phyloP scores from a whole-genome alignment of 2,888 invertebrate species.

The Alsophila aescularia region DNA sequence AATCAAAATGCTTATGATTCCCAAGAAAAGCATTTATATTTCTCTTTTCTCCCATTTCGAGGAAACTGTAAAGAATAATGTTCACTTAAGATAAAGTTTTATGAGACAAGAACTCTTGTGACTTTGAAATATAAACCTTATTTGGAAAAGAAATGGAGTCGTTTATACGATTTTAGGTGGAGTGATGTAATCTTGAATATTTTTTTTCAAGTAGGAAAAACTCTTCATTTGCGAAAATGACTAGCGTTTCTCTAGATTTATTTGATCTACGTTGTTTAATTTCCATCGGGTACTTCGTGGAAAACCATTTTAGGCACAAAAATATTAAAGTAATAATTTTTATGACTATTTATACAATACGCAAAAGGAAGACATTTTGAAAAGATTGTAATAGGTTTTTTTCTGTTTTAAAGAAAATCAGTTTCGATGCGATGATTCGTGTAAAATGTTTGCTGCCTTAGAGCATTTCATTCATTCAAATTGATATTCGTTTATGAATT shows the following conservation, averaged over 20 bases:
- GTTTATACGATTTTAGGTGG: not conserved
- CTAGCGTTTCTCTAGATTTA: slow-evolving; percentile 6
- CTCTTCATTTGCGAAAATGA: slow-evolving; percentile 3
- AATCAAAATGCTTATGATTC: not conserved
- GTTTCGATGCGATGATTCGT: no score
- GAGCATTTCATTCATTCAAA: no score
- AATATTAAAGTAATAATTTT: not conserved
- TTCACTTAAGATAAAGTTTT: slow-evolving; percentile 25
- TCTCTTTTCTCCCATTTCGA: slow-evolving; percentile 4
- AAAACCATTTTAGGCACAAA: not conserved
- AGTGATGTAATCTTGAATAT: not conserved
- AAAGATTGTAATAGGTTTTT: no score
- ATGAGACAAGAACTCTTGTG: not conserved
- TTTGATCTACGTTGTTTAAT: slow-evolving; percentile 13
- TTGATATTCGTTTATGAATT: no score
- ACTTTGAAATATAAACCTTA: not conserved
- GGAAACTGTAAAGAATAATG: slow-evolving; percentile 22
- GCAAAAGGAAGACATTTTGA: no score
- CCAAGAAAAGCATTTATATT: slow-evolving; percentile 3
- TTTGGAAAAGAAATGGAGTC: not conserved
- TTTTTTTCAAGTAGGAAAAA: slow-evolving; percentile 1
- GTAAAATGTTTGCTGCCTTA: no score
- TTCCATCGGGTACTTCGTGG: slow-evolving; percentile 1
- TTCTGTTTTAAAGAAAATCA: no score
- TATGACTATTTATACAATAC: no score